Evolutionary conservation across 2,113 vertebrate species (phyloP), one percentile per base, ranked within the genome.

Genomic region (Ophthalmolycus amberensis): DNA sequence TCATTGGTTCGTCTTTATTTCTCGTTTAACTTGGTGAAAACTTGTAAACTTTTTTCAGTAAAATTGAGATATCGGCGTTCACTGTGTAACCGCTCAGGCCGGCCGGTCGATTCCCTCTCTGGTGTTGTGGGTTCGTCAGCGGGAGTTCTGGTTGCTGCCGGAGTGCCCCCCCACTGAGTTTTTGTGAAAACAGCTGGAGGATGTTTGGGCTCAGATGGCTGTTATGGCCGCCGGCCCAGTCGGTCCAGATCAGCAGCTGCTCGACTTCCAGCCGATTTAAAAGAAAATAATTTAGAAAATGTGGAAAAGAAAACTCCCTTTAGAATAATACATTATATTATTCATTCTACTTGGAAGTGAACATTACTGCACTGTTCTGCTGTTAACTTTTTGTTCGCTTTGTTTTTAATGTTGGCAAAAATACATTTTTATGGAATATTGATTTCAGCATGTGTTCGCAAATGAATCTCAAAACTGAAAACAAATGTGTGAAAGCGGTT

Each of bases 121-220:
- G 32, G 22, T 44, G 75, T 69, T 54, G 52, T 44, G 44, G 44
- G 37, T 46, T 1, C 34, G 40, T 29, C 82, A 27, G 82, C 65
- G 29, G 82, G 82, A 60, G 37, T 0, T 56, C 10, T 32, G 6
- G 11, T 0, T 4, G 32, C 82, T 69, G 79, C 63, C 48, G 20
- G 25, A n/a, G 38, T 3, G 5, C 20, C 80, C 3, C 20, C 80
- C 80, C 34, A 60, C 83, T 66, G 83, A 14, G 87, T 62, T 58
- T 77, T 88, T 88, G 76, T 85, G 76, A 15, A 74, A 85, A 80
- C 87, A 88, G 76, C 87, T 88, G 87, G 80, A 77, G 68, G 52
- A 66, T 77, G 72, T 80, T 83, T 62, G 27, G 50, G 63, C 72
- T 85, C 79, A 69, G 83, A 60, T 54, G 72, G 86, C 2, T 6